Percentiles rank a stretch among this genome's conserved stretches.
These are phyloP conservation scores for Agrotis exclamationis DNA, from an alignment of 2,888 invertebrate genomes.

Conservation along the genomic window DNA sequence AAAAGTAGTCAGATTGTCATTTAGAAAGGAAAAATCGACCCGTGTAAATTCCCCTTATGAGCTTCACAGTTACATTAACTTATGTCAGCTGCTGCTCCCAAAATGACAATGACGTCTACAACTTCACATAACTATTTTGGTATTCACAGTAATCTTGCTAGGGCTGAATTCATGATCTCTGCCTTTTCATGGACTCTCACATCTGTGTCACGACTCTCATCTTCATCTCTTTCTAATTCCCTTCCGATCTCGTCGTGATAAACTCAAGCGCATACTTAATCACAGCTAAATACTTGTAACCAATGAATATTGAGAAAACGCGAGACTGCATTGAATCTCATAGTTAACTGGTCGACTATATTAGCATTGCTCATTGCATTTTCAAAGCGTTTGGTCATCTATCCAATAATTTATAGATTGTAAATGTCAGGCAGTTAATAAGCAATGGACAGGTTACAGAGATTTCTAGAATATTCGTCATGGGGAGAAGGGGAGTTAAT, in stretches of 20 bases:
- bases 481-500: slow-evolving; percentile 3
- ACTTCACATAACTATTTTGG: too few species aligned
- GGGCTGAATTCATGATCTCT: background rate
- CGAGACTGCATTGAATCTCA: slow-evolving; percentile 20
- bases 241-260: background rate
- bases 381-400: slow-evolving; percentile 18
- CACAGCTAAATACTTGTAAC: background rate
- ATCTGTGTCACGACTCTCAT: background rate
- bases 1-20: too few species aligned
- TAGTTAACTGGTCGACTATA: slow-evolving; percentile 15
- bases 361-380: slow-evolving; percentile 13
- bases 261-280: slow-evolving; percentile 1
- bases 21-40: too few species aligned
- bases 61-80: too few species aligned
- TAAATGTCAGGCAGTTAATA: slow-evolving; percentile 44
- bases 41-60: too few species aligned
- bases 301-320: slow-evolving; percentile 43
- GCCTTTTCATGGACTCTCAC: background rate
- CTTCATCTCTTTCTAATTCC: background rate
- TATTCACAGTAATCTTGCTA: too few species aligned
- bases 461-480: slow-evolving; percentile 21
- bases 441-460: slow-evolving; percentile 8
- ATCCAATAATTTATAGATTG: slow-evolving; percentile 33
- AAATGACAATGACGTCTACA: too few species aligned
- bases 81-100: too few species aligned